These are phyloP conservation scores for Alca torda DNA, from an alignment of 2,797 vertebrate genomes.

Conservation along the genomic window DNA sequence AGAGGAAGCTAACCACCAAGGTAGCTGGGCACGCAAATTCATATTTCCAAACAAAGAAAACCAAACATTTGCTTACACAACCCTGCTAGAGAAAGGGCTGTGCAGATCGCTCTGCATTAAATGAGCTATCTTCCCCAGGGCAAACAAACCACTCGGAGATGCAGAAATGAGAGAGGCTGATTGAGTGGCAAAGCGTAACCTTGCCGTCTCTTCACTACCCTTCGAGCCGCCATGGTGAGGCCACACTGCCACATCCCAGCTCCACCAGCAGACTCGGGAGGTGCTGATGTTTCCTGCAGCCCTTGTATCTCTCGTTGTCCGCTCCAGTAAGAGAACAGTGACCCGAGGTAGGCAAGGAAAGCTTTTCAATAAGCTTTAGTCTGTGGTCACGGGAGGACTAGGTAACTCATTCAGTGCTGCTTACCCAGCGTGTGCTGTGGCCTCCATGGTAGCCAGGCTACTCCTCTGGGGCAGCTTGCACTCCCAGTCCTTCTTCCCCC, in stretches of 20 bases:
- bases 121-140: not conserved
- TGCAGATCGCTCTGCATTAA: not conserved
- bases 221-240: rapidly evolving
- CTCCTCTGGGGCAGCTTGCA: not conserved
- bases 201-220: not conserved
- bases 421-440: rapidly evolving
- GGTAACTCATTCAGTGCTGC: not conserved
- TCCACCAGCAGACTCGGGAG: not conserved
- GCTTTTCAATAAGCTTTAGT: not conserved
- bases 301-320: not conserved
- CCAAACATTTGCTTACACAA: not conserved
- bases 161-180: not conserved
- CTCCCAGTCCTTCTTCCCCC: not conserved
- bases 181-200: rapidly evolving
- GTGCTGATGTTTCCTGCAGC: not conserved
- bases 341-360: not conserved
- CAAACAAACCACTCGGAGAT: rapidly evolving
- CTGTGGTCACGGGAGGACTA: not conserved
- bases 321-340: not conserved
- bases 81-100: not conserved
- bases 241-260: not conserved
- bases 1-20: constrained; percentile 22
- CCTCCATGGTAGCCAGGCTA: not conserved
- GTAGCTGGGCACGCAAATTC: constrained; percentile 13
- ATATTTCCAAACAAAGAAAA: constrained; percentile 37